A percentile compares a stretch with the other conserved stretches of the same genome.
These are phyloP conservation scores for Dione juno DNA, from an alignment of 2,888 invertebrate species.

Conservation along the genomic window DNA sequence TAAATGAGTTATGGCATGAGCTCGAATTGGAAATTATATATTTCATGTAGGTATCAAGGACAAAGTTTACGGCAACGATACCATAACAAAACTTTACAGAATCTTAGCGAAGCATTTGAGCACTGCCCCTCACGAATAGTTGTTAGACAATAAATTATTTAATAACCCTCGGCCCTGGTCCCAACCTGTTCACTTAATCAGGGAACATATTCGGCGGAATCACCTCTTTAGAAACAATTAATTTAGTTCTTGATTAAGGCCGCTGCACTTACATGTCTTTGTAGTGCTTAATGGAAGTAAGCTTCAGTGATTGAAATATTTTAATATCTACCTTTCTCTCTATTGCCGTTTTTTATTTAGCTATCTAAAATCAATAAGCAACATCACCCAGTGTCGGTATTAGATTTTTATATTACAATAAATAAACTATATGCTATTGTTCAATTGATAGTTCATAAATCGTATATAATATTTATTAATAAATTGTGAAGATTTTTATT, in stretches of 20 bases:
- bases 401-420: too few relatives aligned
- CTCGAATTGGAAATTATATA: not conserved
- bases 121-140: constrained; percentile 72
- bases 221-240: constrained; percentile 79
- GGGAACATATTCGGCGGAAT: constrained; percentile 71
- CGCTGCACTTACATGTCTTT: constrained; percentile 58
- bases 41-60: constrained; percentile 47
- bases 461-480: not conserved
- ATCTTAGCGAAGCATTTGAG: constrained; percentile 72
- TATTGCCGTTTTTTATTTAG: too few relatives aligned
- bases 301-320: constrained; percentile 35
- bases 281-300: constrained; percentile 45
- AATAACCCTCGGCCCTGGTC: constrained; percentile 72
- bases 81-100: constrained; percentile 68
- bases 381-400: too few relatives aligned
- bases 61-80: constrained; percentile 68
- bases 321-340: constrained; percentile 6
- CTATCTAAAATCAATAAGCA: too few relatives aligned
- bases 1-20: not conserved
- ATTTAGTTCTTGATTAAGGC: constrained; percentile 63
- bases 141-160: constrained; percentile 81
- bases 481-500: not conserved
- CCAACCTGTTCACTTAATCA: constrained; percentile 76
- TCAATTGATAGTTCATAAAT: not conserved
- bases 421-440: too few relatives aligned